Evolutionary conservation across 2,888 invertebrate species (phyloP), one percentile per base, ranked within the genome.

Genomic region (Carcina quercana): DNA sequence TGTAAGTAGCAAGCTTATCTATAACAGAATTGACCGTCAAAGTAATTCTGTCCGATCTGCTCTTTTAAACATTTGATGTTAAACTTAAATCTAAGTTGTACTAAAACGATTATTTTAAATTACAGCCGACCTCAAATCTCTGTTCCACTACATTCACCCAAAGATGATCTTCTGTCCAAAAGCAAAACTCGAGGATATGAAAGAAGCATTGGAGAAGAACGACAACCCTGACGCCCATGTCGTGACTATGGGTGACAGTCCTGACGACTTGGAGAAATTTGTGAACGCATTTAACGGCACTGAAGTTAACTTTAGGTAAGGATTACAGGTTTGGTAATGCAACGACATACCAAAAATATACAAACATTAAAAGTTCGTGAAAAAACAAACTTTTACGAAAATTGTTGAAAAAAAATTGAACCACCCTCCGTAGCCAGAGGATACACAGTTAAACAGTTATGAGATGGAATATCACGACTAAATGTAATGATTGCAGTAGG

Each of bases 141-240:
- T 48, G 10, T 44, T 47, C 31, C 19, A 33, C 5, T 35, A 32
- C 28, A 33, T 50, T n/a, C 32, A 38, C 3, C 59, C 65, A 7
- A 66, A 61, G 40, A 55, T 63, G 34, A 49, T 61, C 11, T 67
- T 68, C 36, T 62, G 63, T 38, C 54, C 56, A 20, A 53, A 56
- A 41, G 29, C 35, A 10, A 51, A 51, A 14, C 46, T 44, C 29
- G 53, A 57, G n/a, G 49, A 49, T 14, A 38, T 62, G 8, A 51
- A 44, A 34, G 26, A 43, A 22, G 58, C 59, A n/a, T 51, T 50
- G 7, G 34, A 35, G 13, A 32, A 26, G 13, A 33, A 29, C 1
- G 52, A 32, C 28, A 38, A 46, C 2, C 25, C 38, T 8, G 28
- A 47, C 13, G 49, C 45, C n/a, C 38, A 42, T 37, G 45, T 67